Conservation (phyloP, 2,888 invertebrate species). For the Oxytorus armatus region DNA sequence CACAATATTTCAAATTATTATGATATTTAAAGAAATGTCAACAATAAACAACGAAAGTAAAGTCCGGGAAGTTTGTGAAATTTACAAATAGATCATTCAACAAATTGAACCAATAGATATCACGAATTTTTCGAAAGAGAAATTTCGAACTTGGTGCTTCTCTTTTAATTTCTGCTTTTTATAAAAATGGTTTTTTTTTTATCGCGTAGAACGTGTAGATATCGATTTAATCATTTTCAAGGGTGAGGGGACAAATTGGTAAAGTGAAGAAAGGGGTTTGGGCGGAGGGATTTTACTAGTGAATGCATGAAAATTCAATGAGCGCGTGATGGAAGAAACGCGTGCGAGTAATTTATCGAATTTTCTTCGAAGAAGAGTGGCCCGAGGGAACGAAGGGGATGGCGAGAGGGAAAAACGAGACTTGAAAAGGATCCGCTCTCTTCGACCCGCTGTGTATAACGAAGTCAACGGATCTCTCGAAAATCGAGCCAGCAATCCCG, state of each 20-base stretch:
- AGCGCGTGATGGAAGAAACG: constrained; percentile 60
- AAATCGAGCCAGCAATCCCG: constrained; percentile 57
- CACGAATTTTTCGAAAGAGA: no score
- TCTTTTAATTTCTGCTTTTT: neutral
- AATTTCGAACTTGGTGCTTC: neutral
- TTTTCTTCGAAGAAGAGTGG: constrained; percentile 60
- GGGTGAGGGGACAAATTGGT: constrained; percentile 39
- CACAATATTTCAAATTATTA: no score
- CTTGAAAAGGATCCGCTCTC: constrained; percentile 54
- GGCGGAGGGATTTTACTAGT: constrained; percentile 62
- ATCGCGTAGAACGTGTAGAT: neutral
- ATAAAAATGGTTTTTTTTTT: neutral
- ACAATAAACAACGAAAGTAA: no score
- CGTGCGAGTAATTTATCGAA: constrained; percentile 67
- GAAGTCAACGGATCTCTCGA: constrained; percentile 65
- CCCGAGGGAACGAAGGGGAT: constrained; percentile 42
- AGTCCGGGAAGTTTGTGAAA: no score
- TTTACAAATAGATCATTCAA: no score
- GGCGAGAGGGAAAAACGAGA: constrained; percentile 24
- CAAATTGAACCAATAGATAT: no score
- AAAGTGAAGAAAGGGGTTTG: constrained; percentile 9
- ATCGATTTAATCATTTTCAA: constrained; percentile 60
- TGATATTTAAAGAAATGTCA: no score
- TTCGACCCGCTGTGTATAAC: constrained; percentile 51
- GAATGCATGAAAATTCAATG: constrained; percentile 69